These are phyloP conservation scores for Thumatha senex DNA, from an alignment of 2,888 invertebrate species.

Conservation along the genomic window DNA sequence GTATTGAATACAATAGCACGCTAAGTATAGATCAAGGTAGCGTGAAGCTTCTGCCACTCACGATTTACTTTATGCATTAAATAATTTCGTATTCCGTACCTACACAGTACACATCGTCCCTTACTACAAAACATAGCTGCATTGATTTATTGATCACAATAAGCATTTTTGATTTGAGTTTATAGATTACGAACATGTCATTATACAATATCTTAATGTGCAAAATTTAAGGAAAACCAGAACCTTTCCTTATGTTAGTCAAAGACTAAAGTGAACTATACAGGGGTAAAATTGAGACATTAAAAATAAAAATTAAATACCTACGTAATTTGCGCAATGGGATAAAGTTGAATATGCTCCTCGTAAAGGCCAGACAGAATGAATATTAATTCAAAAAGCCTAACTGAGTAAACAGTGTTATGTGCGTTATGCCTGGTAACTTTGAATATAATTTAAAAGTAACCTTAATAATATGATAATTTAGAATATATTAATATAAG, in stretches of 20 bases:
- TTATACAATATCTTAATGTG: neutral
- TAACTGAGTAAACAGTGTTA: constrained; percentile 26
- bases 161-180: too few relatives aligned
- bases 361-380: constrained; percentile 23
- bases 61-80: constrained; percentile 20
- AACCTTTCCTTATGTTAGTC: neutral
- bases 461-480: too few relatives aligned
- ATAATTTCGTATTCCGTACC: constrained; percentile 5
- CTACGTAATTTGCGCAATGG: neutral
- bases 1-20: constrained; percentile 42
- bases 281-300: too few relatives aligned
- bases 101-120: neutral
- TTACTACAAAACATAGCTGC: neutral
- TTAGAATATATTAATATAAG: too few relatives aligned
- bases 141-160: neutral
- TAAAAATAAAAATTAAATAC: too few relatives aligned
- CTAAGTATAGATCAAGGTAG: constrained; percentile 38
- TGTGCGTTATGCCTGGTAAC: constrained; percentile 18
- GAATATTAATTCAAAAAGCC: constrained; percentile 21
- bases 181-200: too few relatives aligned
- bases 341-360: constrained; percentile 11
- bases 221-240: neutral
- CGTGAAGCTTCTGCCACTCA: constrained; percentile 17
- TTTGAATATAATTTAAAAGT: too few relatives aligned
- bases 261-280: neutral